Base-by-base conservation (phyloP, 2,797 vertebrate genomes). In the Fistularia tabacaria region DNA sequence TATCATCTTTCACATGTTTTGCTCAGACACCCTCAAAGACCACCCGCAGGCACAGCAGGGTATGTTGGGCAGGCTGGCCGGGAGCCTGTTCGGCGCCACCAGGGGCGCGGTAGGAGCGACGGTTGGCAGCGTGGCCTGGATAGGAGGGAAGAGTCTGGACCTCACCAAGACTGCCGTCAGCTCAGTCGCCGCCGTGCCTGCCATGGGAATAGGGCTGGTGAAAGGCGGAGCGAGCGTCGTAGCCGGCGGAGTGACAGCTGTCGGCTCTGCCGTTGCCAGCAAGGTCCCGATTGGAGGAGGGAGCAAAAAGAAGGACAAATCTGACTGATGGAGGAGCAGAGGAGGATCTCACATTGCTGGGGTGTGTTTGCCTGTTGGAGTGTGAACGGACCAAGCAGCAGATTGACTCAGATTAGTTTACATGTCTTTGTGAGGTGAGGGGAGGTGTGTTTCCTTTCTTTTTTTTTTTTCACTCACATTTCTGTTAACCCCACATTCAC, bases 291-390 rank as follows among this genome's bases (percentile, higher is more conserved):
- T 94, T 75, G 91, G 93, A 42, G 93, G 94, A 67, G 87, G 93
- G 25, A 25, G 2, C 84, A 98, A 97, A 88, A 98, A 98, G 84
- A 99, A 98, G 80, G 97, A 98, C 91, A 99, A 99, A 82, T 97
- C 94, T 84, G 96, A 99, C 86, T 99, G 92, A 97, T 1, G 1
- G n/a, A 46, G 49, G 6, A 14, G 46, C 25, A 37, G 41, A 51
- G 43, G 55, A 57, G 36, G 38, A 71, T 54, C 7, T 1, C n/a
- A 57, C 64, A 53, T 50, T 50, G 44, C 39, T 46, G 54, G 64
- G 49, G 49, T 54, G 36, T 59, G 57, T 63, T 69, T 65, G 46
- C 51, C 59, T 73, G 58, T 72, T 63, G 65, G 60, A 69, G 51
- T 57, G 56, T 64, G 69, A 8, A 41, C 14, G 49, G 47, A 57